Conservation (phyloP, 2,797 vertebrate genomes). For the Leucoraja ocellata region DNA sequence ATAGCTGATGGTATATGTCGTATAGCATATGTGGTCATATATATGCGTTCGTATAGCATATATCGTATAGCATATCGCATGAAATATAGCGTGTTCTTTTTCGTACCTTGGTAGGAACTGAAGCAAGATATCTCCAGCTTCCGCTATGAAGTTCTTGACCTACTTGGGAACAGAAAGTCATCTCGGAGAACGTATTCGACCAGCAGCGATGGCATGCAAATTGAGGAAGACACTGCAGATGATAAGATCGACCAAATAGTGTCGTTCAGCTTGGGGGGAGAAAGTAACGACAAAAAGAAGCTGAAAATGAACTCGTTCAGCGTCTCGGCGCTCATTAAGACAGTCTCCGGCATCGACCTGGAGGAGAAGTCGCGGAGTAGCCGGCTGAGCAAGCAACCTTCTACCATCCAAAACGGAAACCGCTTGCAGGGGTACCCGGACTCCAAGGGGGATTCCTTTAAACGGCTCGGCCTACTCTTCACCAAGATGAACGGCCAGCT, state of each 20-base stretch:
- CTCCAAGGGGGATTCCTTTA: slow-evolving; percentile 79
- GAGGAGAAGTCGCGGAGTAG: slow-evolving; percentile 84
- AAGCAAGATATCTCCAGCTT: slow-evolving; percentile 97
- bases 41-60: too few relatives aligned
- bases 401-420: slow-evolving; percentile 58
- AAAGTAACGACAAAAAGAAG: slow-evolving; percentile 51
- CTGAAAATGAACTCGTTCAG: slow-evolving; percentile 55
- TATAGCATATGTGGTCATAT: too few relatives aligned
- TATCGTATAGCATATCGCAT: too few relatives aligned
- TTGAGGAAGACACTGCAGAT: slow-evolving; percentile 53
- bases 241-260: slow-evolving; percentile 72
- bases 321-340: slow-evolving; percentile 74
- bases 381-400: slow-evolving; percentile 70
- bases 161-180: slow-evolving; percentile 83
- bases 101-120: slow-evolving; percentile 65
- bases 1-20: too few relatives aligned
- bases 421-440: slow-evolving; percentile 69
- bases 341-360: slow-evolving; percentile 68
- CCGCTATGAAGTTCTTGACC: slow-evolving; percentile 87
- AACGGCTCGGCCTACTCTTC: slow-evolving; percentile 81
- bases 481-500: slow-evolving; percentile 78
- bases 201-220: slow-evolving; percentile 74
- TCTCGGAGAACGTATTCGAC: slow-evolving; percentile 79
- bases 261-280: slow-evolving; percentile 60
- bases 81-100: neutral